Base-by-base conservation (phyloP, 2,888 invertebrate genomes). In the Agrochola macilenta region DNA sequence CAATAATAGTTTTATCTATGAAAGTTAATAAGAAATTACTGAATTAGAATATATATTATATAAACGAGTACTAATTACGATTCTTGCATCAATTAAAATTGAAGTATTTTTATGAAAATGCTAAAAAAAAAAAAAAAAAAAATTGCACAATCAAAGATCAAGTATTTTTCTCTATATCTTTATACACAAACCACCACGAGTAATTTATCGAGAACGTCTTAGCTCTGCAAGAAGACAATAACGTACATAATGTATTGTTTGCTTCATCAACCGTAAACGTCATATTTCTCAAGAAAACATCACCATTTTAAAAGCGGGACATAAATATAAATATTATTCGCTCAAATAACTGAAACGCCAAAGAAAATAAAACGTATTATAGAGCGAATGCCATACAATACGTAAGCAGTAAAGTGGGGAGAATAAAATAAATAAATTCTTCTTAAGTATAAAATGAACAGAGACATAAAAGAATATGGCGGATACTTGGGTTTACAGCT, bases 391-490 rank as follows among this genome's bases (percentile, higher is more conserved):
- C 58, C 68, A 64, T 26, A 74, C 63, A 80, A 80, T 58, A 63
- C 70, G 70, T 58, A 66, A 81, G 76, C 76, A 76, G 54, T 81
- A 71, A 76, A 81, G 58, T 81, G 76, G 52, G 60, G 66, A 60
- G 46, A 52, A 64, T 72, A 64, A 81, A 71, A 81, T 81, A 81
- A 81, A 81, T 81, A 76, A 71, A 68, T 76, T 70, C 61, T 76
- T 52, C 9, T 52, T 70, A 63, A 61, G 61, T 71, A 76, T 63
- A 66, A 74, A 81, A 72, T 54, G 58, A 81, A 76, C 78, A 49
- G 39, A 81, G 30, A 64, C 68, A 68, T 75, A 76, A 71, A 81
- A 81, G 52, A 69, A 64, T 69, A 78, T 70, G 63, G 77, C 63
- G 43, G 57, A 49, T 58, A 57, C 70, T 70, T 70, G 70, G 26